These are phyloP conservation scores for Callimico goeldii DNA, from an alignment of 2,797 vertebrate genomes.

Conservation along the genomic window DNA sequence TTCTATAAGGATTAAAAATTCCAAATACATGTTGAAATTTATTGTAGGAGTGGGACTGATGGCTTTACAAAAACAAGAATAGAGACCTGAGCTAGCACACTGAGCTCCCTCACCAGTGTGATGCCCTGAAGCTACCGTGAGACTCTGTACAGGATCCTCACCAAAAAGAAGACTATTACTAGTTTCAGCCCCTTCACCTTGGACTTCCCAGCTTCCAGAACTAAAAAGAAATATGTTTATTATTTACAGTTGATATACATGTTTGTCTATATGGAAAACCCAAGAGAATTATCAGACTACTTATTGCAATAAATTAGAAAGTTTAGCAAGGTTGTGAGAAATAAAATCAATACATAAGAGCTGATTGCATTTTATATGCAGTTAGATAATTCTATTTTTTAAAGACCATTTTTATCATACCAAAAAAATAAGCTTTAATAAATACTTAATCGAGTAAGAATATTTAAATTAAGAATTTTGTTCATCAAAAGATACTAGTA, in stretches of 20 bases:
- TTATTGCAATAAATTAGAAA: background rate
- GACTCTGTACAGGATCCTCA: background rate
- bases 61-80: background rate
- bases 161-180: too few relatives aligned
- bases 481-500: background rate
- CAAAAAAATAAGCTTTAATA: background rate
- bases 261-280: background rate
- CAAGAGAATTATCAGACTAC: background rate
- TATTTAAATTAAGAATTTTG: background rate
- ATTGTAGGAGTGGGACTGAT: background rate
- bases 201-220: too few relatives aligned
- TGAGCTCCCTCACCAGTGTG: background rate
- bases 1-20: background rate
- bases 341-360: background rate
- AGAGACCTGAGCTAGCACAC: background rate
- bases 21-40: background rate
- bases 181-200: too few relatives aligned
- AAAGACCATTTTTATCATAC: background rate
- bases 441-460: background rate
- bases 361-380: background rate
- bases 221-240: background rate
- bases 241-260: background rate
- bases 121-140: background rate
- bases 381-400: background rate
- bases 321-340: background rate